phyloP scores from a whole-genome alignment of 2,888 invertebrate species.

The Azorinus chamasolen region DNA sequence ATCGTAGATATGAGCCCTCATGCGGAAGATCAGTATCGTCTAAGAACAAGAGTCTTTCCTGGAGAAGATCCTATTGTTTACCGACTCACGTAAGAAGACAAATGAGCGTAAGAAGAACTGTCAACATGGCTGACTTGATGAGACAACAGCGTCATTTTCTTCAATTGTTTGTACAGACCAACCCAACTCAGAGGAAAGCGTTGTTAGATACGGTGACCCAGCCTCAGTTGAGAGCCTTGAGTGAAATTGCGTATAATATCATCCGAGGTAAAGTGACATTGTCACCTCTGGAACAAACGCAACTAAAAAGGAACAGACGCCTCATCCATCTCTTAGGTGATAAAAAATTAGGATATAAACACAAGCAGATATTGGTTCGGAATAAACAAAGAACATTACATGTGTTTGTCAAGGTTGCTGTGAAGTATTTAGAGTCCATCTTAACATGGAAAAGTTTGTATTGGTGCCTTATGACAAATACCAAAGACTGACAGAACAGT shows the following conservation, averaged over 20 bases:
- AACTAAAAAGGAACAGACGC: conserved; percentile 18
- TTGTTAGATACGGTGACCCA: conserved; percentile 24
- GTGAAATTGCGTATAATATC: conserved; percentile 27
- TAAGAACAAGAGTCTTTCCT: conserved; percentile 20
- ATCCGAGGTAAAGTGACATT: conserved; percentile 9
- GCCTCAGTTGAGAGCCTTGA: conserved; percentile 33
- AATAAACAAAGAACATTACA: conserved; percentile 1
- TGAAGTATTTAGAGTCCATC: conserved; percentile 17
- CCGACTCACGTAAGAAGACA: conserved; percentile 22
- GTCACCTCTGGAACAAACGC: conserved; percentile 4
- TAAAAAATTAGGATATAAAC: conserved; percentile 11
- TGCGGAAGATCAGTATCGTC: conserved; percentile 16
- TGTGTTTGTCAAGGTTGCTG: conserved; percentile 14
- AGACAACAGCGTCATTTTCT: conserved; percentile 36
- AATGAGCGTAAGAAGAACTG: background rate
- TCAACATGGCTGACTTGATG: conserved; percentile 28
- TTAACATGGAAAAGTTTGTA: conserved; percentile 29
- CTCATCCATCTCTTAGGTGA: conserved; percentile 17
- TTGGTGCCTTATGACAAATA: conserved; percentile 36
- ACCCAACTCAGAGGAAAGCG: conserved; percentile 30
- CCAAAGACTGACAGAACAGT: background rate
- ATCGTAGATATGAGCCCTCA: conserved; percentile 17
- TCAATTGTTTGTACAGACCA: conserved; percentile 16
- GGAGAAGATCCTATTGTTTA: conserved; percentile 25
- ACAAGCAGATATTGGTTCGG: conserved; percentile 7